These are phyloP conservation scores for Zosterops japonicus DNA, from an alignment of 2,113 vertebrate species.

Conservation along the genomic window DNA sequence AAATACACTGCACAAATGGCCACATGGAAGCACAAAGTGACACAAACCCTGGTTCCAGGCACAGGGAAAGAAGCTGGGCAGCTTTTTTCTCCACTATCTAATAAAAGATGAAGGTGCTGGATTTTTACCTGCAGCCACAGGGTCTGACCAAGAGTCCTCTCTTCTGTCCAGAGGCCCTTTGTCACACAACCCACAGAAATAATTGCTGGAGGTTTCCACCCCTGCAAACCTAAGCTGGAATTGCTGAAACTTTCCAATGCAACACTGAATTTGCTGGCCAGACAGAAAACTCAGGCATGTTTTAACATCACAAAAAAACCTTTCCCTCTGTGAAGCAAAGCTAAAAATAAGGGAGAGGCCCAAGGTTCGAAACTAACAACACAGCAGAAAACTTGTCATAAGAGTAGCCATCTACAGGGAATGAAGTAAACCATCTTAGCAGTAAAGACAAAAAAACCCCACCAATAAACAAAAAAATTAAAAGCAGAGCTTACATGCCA, in stretches of 20 bases:
- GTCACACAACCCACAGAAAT: background rate
- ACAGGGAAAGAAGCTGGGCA: background rate
- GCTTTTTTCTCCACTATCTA: background rate
- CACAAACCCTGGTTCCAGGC: background rate
- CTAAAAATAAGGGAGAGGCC: background rate
- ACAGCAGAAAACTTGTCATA: background rate
- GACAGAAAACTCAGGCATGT: background rate
- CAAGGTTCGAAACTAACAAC: background rate
- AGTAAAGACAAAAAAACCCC: background rate
- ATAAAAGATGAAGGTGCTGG: background rate
- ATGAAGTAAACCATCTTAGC: background rate
- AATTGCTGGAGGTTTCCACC: background rate
- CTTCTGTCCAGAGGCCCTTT: background rate
- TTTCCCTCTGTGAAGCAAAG: background rate
- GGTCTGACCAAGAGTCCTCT: background rate
- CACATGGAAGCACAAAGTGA: background rate
- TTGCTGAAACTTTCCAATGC: rapidly evolving
- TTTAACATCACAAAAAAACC: background rate
- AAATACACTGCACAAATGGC: background rate
- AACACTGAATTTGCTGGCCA: background rate
- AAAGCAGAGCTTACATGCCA: background rate
- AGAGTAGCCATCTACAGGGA: background rate
- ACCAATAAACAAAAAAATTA: background rate
- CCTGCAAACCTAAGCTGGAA: background rate
- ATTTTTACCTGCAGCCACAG: background rate